Base-by-base conservation (phyloP, 2,113 vertebrate genomes). In the Daubentonia madagascariensis region DNA sequence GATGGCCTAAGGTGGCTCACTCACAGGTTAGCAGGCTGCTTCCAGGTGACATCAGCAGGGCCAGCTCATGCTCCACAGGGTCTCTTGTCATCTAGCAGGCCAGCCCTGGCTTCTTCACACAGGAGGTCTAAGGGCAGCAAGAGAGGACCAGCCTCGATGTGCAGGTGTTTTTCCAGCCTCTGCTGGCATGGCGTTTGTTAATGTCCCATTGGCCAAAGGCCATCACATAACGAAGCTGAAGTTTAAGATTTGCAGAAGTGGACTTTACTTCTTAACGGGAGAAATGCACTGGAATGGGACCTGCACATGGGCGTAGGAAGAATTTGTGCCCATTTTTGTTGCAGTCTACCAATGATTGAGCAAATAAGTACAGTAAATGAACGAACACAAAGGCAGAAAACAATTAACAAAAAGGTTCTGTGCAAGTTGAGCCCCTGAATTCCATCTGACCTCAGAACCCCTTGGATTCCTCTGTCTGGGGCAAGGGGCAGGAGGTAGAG, bases 91-190 rank as follows among this genome's bases (percentile, higher is more conserved):
- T 25, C 35, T 83, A 32, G 5, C 75, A 65, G 90, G 16, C 37
- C 25, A 8, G 7, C 20, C 10, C 0, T 0, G 54, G 7, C 17
- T 45, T 28, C 35, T 28, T 50, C 57, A 6, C 18, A 1, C 6
- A 0, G 3, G 30, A 40, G 12, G 23, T 28, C 57, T 40, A 4
- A 18, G 6, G 20, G 23, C 23, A 23, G 59, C 32, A 6, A 7
- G 6, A 83, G 8, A 30, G 52, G 17, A 59, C 22, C 18, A 67
- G 11, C 9, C 37, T n/a, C 70, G 14, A 2, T 22, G 17, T 3
- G 22, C 54, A 35, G 16, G 5, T 2, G 14, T 28, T 70, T n/a
- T 6, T 6, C 22, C 18, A 67, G 11, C 9, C 37, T n/a, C 70
- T 52, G 20, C 7, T 2, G 28, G 8, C 18, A 43, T n/a, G 0